Evolutionary conservation across 2,113 vertebrate species (phyloP).

Genomic region (Xenus cinereus): DNA sequence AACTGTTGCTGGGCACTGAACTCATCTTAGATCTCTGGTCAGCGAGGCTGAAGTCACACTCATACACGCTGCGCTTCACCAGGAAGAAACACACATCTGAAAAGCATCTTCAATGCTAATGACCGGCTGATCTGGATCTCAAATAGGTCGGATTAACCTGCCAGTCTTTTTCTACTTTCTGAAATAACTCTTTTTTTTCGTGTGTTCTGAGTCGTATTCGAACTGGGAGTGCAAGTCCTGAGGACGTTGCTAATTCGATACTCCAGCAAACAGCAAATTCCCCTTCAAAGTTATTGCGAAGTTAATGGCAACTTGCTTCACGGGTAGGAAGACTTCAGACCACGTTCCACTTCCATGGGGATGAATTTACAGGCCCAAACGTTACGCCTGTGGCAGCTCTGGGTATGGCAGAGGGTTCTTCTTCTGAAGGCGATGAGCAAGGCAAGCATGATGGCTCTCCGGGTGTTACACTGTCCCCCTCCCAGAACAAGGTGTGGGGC

Average conservation of each 20-base stretch:
- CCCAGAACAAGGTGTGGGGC: rapidly evolving
- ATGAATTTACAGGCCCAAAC: not conserved
- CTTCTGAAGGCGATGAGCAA: not conserved
- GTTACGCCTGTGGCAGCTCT: not conserved
- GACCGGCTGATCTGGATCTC: not conserved
- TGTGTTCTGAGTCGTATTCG: not conserved
- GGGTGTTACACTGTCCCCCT: not conserved
- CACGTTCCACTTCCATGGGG: not conserved
- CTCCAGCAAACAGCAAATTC: not conserved
- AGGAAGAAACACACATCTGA: not conserved
- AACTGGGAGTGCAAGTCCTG: not conserved
- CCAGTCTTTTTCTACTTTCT: not conserved
- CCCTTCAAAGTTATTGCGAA: not conserved
- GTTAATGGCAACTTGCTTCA: not conserved
- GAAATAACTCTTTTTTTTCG: not conserved
- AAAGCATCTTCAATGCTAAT: not conserved
- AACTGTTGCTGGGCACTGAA: not conserved
- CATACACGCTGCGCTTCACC: not conserved
- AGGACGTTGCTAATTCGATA: not conserved
- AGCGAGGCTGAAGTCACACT: not conserved
- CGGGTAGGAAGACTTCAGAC: not conserved
- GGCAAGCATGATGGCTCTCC: not conserved
- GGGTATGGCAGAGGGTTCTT: not conserved
- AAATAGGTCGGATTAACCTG: not conserved
- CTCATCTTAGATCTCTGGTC: not conserved